Percentiles rank a stretch among this genome's conserved stretches.
phyloP scores from a whole-genome alignment of 2,797 vertebrate genomes.

The Catamblyrhynchus diadema region DNA sequence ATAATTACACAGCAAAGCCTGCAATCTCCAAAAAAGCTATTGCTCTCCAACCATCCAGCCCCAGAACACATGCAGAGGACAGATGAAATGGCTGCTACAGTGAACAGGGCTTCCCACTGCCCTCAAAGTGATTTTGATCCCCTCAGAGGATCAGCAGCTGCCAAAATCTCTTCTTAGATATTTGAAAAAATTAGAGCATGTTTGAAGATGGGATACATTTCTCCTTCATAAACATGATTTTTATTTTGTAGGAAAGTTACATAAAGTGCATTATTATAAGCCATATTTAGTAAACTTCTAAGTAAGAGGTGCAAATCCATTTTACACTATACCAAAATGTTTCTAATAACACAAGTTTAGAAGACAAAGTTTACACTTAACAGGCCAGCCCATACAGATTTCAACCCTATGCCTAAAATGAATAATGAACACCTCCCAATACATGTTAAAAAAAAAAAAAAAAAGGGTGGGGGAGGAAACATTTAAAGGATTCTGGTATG shows the following conservation, averaged over 20 bases:
- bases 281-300: background rate
- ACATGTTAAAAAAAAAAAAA: background rate
- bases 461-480: accelerated
- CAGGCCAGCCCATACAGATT: background rate
- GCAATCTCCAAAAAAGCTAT: background rate
- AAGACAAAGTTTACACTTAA: background rate
- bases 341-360: background rate
- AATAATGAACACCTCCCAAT: background rate
- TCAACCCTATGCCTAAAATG: background rate
- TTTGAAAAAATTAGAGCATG: background rate
- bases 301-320: background rate
- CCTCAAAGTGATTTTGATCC: background rate
- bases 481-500: background rate
- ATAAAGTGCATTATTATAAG: background rate
- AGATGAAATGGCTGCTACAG: background rate
- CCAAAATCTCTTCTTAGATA: conserved; percentile 21
- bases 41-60: background rate
- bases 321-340: background rate
- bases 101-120: background rate
- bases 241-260: conserved; percentile 10
- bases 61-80: background rate
- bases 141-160: conserved; percentile 12
- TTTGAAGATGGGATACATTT: conserved; percentile 12
- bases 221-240: background rate
- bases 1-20: conserved; percentile 37